Percentiles rank a stretch among this genome's conserved stretches.
Evolutionary conservation across 1,140 invertebrate genomes (phyloP).

Genomic region (Megathymus violae): DNA sequence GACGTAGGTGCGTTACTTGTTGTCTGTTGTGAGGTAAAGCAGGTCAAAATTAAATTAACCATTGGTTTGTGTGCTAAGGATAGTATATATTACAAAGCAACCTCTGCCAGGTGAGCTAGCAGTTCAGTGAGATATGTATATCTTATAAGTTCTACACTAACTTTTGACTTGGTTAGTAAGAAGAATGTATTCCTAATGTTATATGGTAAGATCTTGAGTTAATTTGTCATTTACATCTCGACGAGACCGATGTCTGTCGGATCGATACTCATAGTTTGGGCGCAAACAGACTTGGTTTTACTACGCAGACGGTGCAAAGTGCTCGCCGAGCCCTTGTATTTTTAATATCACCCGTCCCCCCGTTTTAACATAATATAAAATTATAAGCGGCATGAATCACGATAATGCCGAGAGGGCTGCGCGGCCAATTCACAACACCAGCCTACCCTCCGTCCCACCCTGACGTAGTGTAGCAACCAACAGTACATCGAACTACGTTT

Average conservation of each 20-base stretch:
- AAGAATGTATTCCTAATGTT: too few relatives aligned
- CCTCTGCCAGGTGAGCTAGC: too few relatives aligned
- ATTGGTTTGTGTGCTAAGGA: too few relatives aligned
- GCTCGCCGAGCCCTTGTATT: conserved; percentile 75
- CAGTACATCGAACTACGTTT: conserved; percentile 15
- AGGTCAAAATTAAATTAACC: too few relatives aligned
- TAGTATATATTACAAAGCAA: too few relatives aligned
- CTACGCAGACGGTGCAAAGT: conserved; percentile 75
- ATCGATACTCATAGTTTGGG: conserved; percentile 71
- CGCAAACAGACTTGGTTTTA: conserved; percentile 73
- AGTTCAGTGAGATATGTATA: too few relatives aligned
- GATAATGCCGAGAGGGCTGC: conserved; percentile 75
- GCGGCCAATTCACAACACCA: conserved; percentile 79
- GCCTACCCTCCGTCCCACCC: conserved; percentile 48
- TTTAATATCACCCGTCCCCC: conserved; percentile 74
- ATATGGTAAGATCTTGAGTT: neutral
- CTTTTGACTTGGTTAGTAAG: too few relatives aligned
- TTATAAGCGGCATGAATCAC: conserved; percentile 82
- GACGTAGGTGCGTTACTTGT: too few relatives aligned
- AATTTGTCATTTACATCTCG: conserved; percentile 7
- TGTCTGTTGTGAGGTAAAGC: too few relatives aligned
- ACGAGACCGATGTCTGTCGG: conserved; percentile 40
- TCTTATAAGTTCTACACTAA: too few relatives aligned
- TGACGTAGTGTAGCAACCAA: conserved; percentile 40
- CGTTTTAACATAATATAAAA: conserved; percentile 83